Percentiles rank a stretch among this genome's conserved stretches.
These are phyloP conservation scores for Drosophila pallidifrons DNA, from an alignment of 1,140 invertebrate genomes.

Conservation along the genomic window DNA sequence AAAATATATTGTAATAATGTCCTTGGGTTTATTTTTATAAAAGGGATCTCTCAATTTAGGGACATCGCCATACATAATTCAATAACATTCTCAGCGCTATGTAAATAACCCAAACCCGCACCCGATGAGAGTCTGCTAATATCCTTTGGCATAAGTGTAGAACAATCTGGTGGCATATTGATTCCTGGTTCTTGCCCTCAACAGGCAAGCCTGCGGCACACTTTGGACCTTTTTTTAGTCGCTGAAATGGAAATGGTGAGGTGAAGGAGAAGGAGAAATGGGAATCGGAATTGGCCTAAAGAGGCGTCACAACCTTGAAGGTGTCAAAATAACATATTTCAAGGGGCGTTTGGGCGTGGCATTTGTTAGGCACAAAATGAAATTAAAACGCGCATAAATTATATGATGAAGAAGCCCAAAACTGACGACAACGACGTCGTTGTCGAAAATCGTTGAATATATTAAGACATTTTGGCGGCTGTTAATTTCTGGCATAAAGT, in stretches of 20 bases:
- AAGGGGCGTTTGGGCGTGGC: conserved; percentile 59
- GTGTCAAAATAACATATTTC: conserved; percentile 83
- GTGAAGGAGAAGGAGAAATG: background rate
- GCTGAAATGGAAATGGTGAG: background rate
- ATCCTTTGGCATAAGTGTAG: conserved; percentile 31
- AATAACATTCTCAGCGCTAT: conserved; percentile 10
- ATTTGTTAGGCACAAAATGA: conserved; percentile 76
- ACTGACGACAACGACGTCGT: conserved; percentile 21
- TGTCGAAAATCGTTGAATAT: conserved; percentile 69
- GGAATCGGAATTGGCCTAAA: conserved; percentile 4
- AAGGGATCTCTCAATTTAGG: background rate
- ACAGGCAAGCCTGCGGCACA: background rate
- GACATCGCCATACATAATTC: background rate
- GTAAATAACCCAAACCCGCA: conserved; percentile 4
- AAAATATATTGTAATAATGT: background rate
- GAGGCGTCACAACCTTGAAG: conserved; percentile 74
- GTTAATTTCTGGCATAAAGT: conserved; percentile 59
- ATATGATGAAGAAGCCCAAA: conserved; percentile 55
- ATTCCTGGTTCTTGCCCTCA: conserved; percentile 16
- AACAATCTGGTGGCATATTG: conserved; percentile 43
- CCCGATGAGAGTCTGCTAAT: conserved; percentile 30
- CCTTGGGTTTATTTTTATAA: background rate
- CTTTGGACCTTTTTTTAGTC: conserved; percentile 9
- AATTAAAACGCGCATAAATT: conserved; percentile 83
- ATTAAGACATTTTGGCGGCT: conserved; percentile 72